Percentiles rank a stretch among this genome's conserved stretches.
phyloP scores from a whole-genome alignment of 2,888 invertebrate genomes.

The Onthophagus sagittarius region DNA sequence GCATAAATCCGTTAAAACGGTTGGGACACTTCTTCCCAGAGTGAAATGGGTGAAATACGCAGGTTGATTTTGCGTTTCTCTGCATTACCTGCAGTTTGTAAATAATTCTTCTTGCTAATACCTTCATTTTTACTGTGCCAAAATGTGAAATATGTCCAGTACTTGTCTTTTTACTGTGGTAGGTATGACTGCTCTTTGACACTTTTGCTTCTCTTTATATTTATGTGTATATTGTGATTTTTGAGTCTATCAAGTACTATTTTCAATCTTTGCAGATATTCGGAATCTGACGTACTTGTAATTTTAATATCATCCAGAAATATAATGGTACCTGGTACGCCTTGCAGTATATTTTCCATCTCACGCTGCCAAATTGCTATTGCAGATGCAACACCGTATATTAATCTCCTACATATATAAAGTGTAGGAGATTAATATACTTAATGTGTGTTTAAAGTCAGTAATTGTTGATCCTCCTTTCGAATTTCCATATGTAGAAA shows the following conservation, averaged over 20 bases:
- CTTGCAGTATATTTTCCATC: slow-evolving; percentile 34
- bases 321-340: slow-evolving; percentile 33
- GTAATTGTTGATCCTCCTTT: slow-evolving; percentile 33
- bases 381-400: slow-evolving; percentile 37
- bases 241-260: slow-evolving; percentile 30
- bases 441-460: slow-evolving; percentile 39
- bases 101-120: slow-evolving; percentile 10
- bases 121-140: slow-evolving; percentile 12
- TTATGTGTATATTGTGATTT: slow-evolving; percentile 32
- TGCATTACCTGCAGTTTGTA: slow-evolving; percentile 7
- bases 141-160: slow-evolving; percentile 13
- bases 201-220: slow-evolving; percentile 35
- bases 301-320: slow-evolving; percentile 30
- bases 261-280: slow-evolving; percentile 32
- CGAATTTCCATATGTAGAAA: slow-evolving; percentile 39
- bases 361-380: slow-evolving; percentile 38
- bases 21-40: slow-evolving; percentile 28
- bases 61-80: slow-evolving; percentile 20
- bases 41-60: slow-evolving; percentile 23
- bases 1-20: slow-evolving; percentile 29
- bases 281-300: slow-evolving; percentile 29
- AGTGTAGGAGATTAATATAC: no score
- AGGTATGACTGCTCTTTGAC: slow-evolving; percentile 5
- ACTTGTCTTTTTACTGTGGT: neutral
- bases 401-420: slow-evolving; percentile 35